These are phyloP conservation scores for Dryobotodes eremita DNA, from an alignment of 2,888 invertebrate species.

Conservation along the genomic window DNA sequence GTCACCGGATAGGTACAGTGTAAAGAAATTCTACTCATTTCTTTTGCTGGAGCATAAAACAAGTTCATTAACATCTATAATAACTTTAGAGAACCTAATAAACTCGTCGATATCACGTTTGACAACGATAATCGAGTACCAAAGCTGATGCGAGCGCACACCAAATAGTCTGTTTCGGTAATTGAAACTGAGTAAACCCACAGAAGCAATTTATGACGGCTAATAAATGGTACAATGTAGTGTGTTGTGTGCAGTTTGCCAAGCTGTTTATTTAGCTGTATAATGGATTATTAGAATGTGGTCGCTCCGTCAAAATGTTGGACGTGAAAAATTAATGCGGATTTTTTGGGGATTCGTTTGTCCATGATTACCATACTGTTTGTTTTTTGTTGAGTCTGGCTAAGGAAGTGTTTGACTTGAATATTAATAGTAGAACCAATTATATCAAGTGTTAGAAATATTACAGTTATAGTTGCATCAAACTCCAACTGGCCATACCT, in stretches of 20 bases:
- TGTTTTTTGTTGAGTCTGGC: conserved; percentile 3
- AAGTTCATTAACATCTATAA: background rate
- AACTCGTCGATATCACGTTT: conserved; percentile 45
- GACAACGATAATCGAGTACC: conserved; percentile 64
- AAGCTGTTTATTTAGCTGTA: conserved; percentile 75
- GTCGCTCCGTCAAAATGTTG: conserved; percentile 49
- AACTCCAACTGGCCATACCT: background rate
- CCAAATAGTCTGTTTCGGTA: conserved; percentile 69
- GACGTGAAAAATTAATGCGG: conserved; percentile 51
- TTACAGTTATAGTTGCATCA: too few species aligned
- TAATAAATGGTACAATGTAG: conserved; percentile 73
- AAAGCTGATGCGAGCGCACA: conserved; percentile 69
- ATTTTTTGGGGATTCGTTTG: conserved; percentile 15
- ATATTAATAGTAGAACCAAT: conserved; percentile 1
- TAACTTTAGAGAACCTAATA: conserved; percentile 27
- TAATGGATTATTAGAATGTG: conserved; percentile 66
- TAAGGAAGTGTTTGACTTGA: background rate
- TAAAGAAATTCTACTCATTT: background rate
- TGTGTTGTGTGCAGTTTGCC: conserved; percentile 70
- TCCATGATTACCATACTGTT: conserved; percentile 23
- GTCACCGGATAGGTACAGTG: background rate
- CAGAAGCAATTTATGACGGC: conserved; percentile 81
- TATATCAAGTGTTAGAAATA: background rate
- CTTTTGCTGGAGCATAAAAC: background rate
- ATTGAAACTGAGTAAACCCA: conserved; percentile 81